Evolutionary conservation across 2,888 invertebrate species (phyloP).

Genomic region (Aphodius sticticus): DNA sequence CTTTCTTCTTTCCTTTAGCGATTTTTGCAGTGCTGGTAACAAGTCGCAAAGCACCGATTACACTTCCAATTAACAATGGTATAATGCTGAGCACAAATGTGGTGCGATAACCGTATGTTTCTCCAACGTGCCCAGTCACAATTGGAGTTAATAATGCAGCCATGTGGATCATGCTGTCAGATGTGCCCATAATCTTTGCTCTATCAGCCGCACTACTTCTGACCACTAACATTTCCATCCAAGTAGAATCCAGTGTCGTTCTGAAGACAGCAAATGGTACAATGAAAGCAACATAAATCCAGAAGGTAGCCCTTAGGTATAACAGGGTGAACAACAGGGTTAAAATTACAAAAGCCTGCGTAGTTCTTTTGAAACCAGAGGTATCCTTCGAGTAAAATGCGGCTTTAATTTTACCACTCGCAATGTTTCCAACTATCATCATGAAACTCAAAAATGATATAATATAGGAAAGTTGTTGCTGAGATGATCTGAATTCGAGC

Average conservation of each 20-base stretch:
- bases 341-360: slow-evolving; percentile 64
- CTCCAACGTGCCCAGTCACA: slow-evolving; percentile 64
- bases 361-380: slow-evolving; percentile 60
- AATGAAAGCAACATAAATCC: slow-evolving; percentile 60
- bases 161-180: slow-evolving; percentile 66
- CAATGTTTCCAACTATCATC: slow-evolving; percentile 63
- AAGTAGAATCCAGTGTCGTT: slow-evolving; percentile 64
- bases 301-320: slow-evolving; percentile 46
- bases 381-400: slow-evolving; percentile 61
- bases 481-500: slow-evolving; percentile 61
- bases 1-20: slow-evolving; percentile 18
- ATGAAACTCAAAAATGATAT: slow-evolving; percentile 66
- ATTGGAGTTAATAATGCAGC: slow-evolving; percentile 67
- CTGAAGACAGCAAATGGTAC: slow-evolving; percentile 64
- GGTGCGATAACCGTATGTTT: slow-evolving; percentile 61
- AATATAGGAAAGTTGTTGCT: slow-evolving; percentile 66
- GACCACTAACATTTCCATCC: slow-evolving; percentile 65
- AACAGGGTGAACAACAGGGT: slow-evolving; percentile 57
- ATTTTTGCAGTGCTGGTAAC: not conserved
- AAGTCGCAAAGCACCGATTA: slow-evolving; percentile 18
- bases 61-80: slow-evolving; percentile 31
- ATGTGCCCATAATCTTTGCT: slow-evolving; percentile 69
- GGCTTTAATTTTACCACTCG: slow-evolving; percentile 61
- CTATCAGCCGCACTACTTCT: slow-evolving; percentile 62
- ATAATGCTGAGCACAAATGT: slow-evolving; percentile 42